These are phyloP conservation scores for Apamea monoglypha DNA, from an alignment of 2,888 invertebrate species.

Conservation along the genomic window DNA sequence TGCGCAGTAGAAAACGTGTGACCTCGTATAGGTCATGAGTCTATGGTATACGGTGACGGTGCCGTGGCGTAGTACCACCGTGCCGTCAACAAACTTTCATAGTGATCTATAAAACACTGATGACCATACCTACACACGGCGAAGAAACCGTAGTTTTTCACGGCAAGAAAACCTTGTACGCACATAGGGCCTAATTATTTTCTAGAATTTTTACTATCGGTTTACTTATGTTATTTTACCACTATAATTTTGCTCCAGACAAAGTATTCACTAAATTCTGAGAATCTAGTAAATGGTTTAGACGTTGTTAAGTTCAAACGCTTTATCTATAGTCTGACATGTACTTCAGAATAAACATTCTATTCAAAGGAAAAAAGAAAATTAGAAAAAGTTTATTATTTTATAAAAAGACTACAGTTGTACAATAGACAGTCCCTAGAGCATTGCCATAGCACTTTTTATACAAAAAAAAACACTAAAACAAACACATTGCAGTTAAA, in stretches of 20 bases:
- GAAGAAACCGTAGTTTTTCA: neutral
- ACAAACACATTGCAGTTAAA: slow-evolving; percentile 44
- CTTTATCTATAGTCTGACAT: neutral
- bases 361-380: neutral
- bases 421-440: slow-evolving; percentile 6
- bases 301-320: slow-evolving; percentile 7
- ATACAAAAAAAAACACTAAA: slow-evolving; percentile 19
- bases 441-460: slow-evolving; percentile 14
- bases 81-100: neutral
- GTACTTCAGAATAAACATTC: neutral
- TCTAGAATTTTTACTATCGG: neutral
- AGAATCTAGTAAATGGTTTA: neutral
- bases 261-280: neutral
- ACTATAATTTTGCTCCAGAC: neutral
- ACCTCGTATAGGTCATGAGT: neutral
- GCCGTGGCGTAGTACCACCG: neutral
- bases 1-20: neutral
- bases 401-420: neutral
- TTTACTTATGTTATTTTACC: neutral
- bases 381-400: neutral
- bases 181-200: neutral
- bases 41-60: neutral
- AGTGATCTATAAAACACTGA: neutral
- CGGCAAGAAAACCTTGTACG: neutral
- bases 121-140: neutral